These are phyloP conservation scores for Echinometra lucunter DNA, from an alignment of 53 echinoderm and acorn worm genomes.

Conservation along the genomic window DNA sequence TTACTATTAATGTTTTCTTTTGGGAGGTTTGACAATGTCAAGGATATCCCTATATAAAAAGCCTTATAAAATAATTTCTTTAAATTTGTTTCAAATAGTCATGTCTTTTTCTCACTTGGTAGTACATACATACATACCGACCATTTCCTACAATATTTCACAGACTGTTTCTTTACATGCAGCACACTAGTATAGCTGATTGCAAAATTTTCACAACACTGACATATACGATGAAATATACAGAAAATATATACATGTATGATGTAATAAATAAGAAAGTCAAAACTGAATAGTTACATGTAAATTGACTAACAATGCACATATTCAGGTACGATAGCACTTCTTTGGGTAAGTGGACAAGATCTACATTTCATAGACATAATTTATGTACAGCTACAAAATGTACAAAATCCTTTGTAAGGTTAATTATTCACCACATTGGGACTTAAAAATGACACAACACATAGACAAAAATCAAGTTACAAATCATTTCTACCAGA, in stretches of 20 bases:
- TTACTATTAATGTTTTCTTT: too few species aligned
- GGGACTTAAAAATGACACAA: not conserved
- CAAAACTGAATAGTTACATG: not conserved
- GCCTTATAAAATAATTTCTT: not conserved
- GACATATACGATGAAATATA: not conserved
- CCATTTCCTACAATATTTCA: not conserved
- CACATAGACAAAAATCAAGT: not conserved
- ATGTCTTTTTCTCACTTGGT: too few species aligned
- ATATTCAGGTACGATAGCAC: not conserved
- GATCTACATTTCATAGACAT: not conserved
- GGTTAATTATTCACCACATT: not conserved
- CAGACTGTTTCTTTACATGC: not conserved
- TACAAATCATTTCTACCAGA: not conserved
- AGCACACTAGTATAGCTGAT: conserved; percentile 17
- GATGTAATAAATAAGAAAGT: not conserved
- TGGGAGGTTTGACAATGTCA: too few species aligned
- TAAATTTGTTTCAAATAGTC: too few species aligned
- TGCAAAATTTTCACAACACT: conserved; percentile 34
- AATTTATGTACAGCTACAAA: not conserved
- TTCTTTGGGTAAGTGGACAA: not conserved
- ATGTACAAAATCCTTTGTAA: not conserved
- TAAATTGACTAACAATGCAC: not conserved
- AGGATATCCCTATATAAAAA: too few species aligned
- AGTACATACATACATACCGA: too few species aligned
- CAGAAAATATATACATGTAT: not conserved